Evolutionary conservation across 2,797 vertebrate genomes (phyloP).

Genomic region (Alca torda): DNA sequence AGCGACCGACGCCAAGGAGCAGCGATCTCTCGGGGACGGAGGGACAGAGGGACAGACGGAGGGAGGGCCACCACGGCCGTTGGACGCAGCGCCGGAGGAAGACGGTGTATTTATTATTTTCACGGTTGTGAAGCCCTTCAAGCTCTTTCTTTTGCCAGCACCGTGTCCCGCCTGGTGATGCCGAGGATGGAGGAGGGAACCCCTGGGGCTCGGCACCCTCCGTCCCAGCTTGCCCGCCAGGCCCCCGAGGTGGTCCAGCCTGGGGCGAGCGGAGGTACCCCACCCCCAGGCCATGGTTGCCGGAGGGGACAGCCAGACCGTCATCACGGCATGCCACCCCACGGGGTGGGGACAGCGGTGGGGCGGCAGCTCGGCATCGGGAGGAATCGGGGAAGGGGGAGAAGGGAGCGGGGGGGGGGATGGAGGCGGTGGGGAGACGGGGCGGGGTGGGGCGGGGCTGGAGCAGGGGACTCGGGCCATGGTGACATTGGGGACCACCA

Average conservation of each 20-base stretch:
- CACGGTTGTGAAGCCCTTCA: neutral
- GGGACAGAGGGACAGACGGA: neutral
- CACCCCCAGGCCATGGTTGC: neutral
- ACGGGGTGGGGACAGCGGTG: neutral
- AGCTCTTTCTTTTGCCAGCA: neutral
- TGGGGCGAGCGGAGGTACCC: neutral
- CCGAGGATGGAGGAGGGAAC: neutral
- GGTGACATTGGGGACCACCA: neutral
- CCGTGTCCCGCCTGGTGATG: neutral
- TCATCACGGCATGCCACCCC: neutral
- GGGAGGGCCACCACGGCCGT: neutral
- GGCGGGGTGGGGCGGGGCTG: too few species aligned
- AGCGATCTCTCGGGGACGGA: neutral
- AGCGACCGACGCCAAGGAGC: constrained; percentile 4
- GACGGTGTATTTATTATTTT: constrained; percentile 44
- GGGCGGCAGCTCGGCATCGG: fast-evolving
- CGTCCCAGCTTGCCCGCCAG: neutral
- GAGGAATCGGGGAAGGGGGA: neutral
- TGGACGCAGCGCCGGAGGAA: neutral
- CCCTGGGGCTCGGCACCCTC: neutral
- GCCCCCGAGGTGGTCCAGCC: neutral
- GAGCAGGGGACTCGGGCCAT: too few species aligned
- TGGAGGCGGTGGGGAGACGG: too few species aligned
- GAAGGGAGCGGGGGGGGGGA: neutral
- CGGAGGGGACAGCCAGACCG: neutral